Evolutionary conservation across 92 coral and sea anemone genomes (phyloP).

Genomic region (Porites divaricata): DNA sequence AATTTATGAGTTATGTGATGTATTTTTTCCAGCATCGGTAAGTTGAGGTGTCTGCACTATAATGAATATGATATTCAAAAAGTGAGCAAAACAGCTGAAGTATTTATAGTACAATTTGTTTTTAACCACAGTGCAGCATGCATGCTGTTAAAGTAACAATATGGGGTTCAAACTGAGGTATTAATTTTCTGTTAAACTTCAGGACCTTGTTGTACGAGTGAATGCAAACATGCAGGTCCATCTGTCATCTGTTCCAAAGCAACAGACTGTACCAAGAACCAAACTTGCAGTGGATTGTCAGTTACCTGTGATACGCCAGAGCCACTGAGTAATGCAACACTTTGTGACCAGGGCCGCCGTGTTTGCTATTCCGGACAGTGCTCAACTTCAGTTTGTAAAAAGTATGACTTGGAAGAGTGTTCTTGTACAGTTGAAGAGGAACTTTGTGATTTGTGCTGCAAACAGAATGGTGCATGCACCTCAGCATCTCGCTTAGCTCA

Average conservation of each 20-base stretch:
- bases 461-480: slow-evolving; percentile 44
- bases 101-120: no score
- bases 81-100: no score
- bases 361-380: slow-evolving; percentile 86
- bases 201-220: slow-evolving; percentile 83
- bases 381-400: slow-evolving; percentile 72
- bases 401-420: slow-evolving; percentile 73
- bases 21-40: no score
- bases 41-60: no score
- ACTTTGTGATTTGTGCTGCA: slow-evolving; percentile 90
- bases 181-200: background rate
- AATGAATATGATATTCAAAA: no score
- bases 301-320: slow-evolving; percentile 64
- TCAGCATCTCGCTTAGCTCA: background rate
- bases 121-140: no score
- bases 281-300: slow-evolving; percentile 69
- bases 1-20: no score
- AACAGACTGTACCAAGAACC: slow-evolving; percentile 71
- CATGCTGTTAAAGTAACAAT: no score
- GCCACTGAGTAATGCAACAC: slow-evolving; percentile 41
- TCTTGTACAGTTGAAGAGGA: slow-evolving; percentile 76
- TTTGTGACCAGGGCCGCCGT: slow-evolving; percentile 71
- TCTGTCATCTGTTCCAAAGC: slow-evolving; percentile 61
- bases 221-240: slow-evolving; percentile 61
- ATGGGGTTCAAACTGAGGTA: no score